Base-by-base conservation (phyloP, 2,888 invertebrate species). In the Ennomos fuscantarius region DNA sequence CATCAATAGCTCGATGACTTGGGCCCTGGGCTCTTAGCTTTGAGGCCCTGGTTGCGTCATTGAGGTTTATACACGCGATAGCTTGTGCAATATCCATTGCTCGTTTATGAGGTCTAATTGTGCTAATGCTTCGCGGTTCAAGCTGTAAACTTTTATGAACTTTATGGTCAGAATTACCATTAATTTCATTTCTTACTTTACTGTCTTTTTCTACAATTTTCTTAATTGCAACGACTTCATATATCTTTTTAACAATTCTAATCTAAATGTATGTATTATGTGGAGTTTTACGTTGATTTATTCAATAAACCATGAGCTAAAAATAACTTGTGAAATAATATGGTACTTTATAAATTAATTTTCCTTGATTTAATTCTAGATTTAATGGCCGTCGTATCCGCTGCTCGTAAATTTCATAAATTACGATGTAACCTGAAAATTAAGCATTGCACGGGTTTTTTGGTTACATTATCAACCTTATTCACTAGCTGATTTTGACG, bases 41-140 rank as follows among this genome's bases (percentile, higher is more conserved):
- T 81, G 76, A 76, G 84, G 76, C 78, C 66, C 73, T 74, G 70
- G 58, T 84, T 81, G 76, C 76, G 79, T 79, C 84, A 86, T 78
- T 68, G 70, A 73, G 74, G 75, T 82, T 78, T 76, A 81, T 76
- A 76, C 72, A 78, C 67, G 60, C 70, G 60, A 51, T 66, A 56
- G 72, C 76, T 81, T 79, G 72, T 73, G 79, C 75, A 81, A 81
- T 78, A 73, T 71, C 64, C 46, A 53, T 37, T 40, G 11, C 52
- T 34, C 40, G 58, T 62, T 62, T 59, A 65, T 59, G 59, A 56
- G 63, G 60, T 64, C 71, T 74, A 73, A 78, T 75, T 70, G 73
- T 72, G 69, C 24, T 49, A 53, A 54, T 36, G n/a, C 10, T 13
- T 44, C 43, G 33, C 46, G 15, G 33, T 44, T 39, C 34, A 37